Evolutionary conservation across 2,797 vertebrate genomes (phyloP).

Genomic region (Melanotaenia maccullochi): DNA sequence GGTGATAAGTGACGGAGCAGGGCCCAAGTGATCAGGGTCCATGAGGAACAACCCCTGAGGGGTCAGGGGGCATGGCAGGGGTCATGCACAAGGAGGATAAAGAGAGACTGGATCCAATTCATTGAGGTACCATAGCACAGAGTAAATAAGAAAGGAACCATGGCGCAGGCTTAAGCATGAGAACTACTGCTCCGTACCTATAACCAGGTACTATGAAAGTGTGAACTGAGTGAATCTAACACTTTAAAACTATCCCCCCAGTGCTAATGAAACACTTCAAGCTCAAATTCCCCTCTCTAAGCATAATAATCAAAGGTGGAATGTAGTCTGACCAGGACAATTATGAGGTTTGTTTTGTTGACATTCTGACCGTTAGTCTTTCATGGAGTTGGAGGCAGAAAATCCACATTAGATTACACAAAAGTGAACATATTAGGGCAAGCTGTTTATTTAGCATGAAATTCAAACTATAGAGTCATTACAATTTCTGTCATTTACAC

Average conservation of each 20-base stretch:
- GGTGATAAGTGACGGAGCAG: constrained; percentile 77
- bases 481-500: constrained; percentile 45
- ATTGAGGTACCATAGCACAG: constrained; percentile 63
- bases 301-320: constrained; percentile 67
- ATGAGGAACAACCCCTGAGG: constrained; percentile 49
- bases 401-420: constrained; percentile 49
- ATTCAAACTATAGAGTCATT: constrained; percentile 43
- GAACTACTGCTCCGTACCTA: constrained; percentile 36
- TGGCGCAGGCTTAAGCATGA: constrained; percentile 31
- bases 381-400: constrained; percentile 42
- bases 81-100: constrained; percentile 71
- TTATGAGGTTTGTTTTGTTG: constrained; percentile 74
- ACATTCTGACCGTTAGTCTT: constrained; percentile 66
- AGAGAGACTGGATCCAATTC: constrained; percentile 61
- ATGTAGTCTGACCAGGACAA: constrained; percentile 38
- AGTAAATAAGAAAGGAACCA: constrained; percentile 52
- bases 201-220: constrained; percentile 18
- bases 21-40: constrained; percentile 57
- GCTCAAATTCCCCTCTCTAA: constrained; percentile 47
- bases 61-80: constrained; percentile 71
- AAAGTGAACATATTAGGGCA: constrained; percentile 46
- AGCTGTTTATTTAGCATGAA: constrained; percentile 66
- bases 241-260: constrained; percentile 33
- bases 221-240: constrained; percentile 29
- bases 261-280: constrained; percentile 46